Evolutionary conservation across 2,113 vertebrate species (phyloP).

Genomic region (Oceanodroma tethys): DNA sequence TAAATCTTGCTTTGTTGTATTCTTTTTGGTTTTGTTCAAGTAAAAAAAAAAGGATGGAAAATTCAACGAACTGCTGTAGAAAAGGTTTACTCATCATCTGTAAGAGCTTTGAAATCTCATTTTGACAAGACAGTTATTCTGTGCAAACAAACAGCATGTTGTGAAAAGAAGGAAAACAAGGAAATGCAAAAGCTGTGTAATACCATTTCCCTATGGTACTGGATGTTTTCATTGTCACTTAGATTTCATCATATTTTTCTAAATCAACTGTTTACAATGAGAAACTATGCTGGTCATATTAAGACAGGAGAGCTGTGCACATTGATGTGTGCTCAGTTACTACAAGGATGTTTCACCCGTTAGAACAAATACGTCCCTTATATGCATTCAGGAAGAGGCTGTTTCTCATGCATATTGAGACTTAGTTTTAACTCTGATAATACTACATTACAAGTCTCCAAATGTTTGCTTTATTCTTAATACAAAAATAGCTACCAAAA

Average conservation of each 20-base stretch:
- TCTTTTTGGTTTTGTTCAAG: background rate
- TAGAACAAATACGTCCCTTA: background rate
- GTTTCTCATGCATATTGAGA: background rate
- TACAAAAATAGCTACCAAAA: background rate
- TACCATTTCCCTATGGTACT: background rate
- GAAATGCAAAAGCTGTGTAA: conserved; percentile 12
- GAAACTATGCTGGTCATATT: background rate
- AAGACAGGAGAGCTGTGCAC: background rate
- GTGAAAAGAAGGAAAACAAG: background rate
- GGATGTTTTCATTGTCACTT: background rate
- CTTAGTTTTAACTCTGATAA: background rate
- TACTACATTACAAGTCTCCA: background rate
- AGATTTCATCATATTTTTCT: background rate
- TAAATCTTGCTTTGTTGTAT: background rate
- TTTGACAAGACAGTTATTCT: background rate
- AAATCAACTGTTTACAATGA: background rate
- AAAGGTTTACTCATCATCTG: background rate
- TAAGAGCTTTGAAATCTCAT: background rate
- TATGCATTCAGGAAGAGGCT: background rate
- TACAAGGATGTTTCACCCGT: background rate
- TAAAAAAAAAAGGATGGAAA: background rate
- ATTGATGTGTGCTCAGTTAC: background rate
- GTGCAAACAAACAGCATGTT: background rate
- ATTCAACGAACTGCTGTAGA: background rate
- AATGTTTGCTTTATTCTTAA: background rate